Conservation (phyloP, 2,113 vertebrate species). For the Oryzias curvinotus region DNA sequence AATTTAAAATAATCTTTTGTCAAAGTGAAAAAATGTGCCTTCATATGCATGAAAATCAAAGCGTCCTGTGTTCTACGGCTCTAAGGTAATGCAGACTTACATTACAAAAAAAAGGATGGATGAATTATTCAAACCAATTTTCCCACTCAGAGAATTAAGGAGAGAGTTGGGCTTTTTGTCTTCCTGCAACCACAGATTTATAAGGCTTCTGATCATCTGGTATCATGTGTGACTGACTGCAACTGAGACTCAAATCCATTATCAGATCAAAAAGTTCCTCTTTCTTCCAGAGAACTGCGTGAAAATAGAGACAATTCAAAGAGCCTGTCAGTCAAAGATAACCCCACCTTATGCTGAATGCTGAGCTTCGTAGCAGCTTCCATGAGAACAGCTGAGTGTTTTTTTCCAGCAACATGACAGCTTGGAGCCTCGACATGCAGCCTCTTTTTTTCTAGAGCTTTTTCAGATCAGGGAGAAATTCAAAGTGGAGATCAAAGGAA, state of each 20-base stretch:
- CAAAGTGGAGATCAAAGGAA: constrained; percentile 42
- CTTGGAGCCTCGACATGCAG: constrained; percentile 13
- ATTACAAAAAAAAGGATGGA: constrained; percentile 14
- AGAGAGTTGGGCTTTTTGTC: constrained; percentile 46
- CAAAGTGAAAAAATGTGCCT: constrained; percentile 6
- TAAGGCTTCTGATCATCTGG: constrained; percentile 33
- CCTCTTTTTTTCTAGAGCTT: constrained; percentile 34
- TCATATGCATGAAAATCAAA: constrained; percentile 16
- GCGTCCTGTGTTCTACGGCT: neutral
- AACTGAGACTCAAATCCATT: constrained; percentile 41
- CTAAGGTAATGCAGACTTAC: constrained; percentile 35
- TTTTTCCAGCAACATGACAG: constrained; percentile 24
- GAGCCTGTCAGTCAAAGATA: constrained; percentile 18
- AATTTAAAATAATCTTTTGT: no score
- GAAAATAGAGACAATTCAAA: constrained; percentile 22
- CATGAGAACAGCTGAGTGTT: constrained; percentile 12
- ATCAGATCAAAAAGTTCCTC: constrained; percentile 11
- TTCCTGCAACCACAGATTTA: constrained; percentile 42
- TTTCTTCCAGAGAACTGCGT: constrained; percentile 18
- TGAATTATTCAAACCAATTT: constrained; percentile 59
- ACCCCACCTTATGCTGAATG: constrained; percentile 21
- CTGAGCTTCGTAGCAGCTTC: constrained; percentile 23
- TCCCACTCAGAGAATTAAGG: constrained; percentile 40
- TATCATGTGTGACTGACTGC: constrained; percentile 9
- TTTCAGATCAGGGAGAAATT: constrained; percentile 20